Evolutionary conservation across 2,888 invertebrate genomes (phyloP).

Genomic region (Trileptium ribeirensis): DNA sequence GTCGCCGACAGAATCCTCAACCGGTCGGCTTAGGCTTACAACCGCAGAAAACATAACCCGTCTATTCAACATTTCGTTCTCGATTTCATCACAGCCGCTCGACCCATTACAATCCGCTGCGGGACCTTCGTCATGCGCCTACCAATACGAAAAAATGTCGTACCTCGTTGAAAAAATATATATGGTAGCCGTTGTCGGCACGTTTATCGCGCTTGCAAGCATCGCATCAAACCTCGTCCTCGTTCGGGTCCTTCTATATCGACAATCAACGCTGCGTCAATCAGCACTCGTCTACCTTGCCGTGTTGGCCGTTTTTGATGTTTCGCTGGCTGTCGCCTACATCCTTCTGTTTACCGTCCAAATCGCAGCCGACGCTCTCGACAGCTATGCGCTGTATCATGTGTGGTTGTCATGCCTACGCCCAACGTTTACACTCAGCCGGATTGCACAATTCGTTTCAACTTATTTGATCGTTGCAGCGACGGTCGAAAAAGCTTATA

Average conservation of each 20-base stretch:
- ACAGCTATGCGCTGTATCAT: not conserved
- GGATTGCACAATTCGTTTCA: not conserved
- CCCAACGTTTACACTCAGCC: constrained; percentile 8
- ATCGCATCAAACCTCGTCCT: not conserved
- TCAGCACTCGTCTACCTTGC: constrained; percentile 2
- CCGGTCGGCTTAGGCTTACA: too few relatives aligned
- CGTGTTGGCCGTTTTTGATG: constrained; percentile 12
- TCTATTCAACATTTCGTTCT: too few relatives aligned
- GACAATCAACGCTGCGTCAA: not conserved
- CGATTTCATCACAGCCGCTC: too few relatives aligned
- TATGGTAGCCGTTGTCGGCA: constrained; percentile 13
- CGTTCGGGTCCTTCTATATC: not conserved
- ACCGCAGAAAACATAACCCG: too few relatives aligned
- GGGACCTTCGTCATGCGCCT: too few relatives aligned
- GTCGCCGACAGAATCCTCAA: too few relatives aligned
- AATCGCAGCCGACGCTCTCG: not conserved
- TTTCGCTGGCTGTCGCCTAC: not conserved
- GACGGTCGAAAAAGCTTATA: constrained; percentile 3
- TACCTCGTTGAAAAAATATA: not conserved
- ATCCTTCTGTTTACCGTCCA: not conserved
- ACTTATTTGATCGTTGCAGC: constrained; percentile 6
- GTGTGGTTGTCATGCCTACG: not conserved
- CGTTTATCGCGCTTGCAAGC: not conserved
- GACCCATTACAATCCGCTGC: too few relatives aligned
- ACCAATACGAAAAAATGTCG: not conserved